A percentile compares a stretch with the other conserved stretches of the same genome.
Evolutionary conservation across 2,797 vertebrate genomes (phyloP).

Genomic region (Paguma larvata): DNA sequence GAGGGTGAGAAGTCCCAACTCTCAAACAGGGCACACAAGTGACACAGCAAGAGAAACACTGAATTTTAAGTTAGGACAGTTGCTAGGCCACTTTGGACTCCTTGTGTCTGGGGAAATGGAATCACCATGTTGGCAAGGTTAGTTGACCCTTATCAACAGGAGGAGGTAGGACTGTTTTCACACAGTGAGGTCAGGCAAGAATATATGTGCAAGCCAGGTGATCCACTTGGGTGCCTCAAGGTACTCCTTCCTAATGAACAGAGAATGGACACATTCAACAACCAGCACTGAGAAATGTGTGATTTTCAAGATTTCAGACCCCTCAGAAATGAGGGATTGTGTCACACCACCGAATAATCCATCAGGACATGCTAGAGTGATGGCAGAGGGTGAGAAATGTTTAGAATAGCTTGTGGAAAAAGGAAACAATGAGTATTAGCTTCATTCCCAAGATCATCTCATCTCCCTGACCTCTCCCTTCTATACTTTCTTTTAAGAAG

Average conservation of each 20-base stretch:
- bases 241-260: background rate
- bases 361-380: background rate
- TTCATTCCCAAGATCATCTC: background rate
- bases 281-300: background rate
- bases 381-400: background rate
- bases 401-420: background rate
- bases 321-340: background rate
- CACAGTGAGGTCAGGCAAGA: background rate
- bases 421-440: background rate
- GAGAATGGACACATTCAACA: background rate
- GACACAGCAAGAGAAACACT: background rate
- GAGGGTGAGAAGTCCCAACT: background rate
- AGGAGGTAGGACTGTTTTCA: background rate
- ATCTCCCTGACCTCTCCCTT: background rate
- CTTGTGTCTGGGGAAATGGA: background rate
- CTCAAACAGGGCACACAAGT: too few species aligned
- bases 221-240: background rate
- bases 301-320: background rate
- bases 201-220: background rate
- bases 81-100: background rate
- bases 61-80: background rate
- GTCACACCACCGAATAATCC: background rate
- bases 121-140: background rate
- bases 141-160: background rate
- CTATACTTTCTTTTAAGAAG: background rate